Percentiles rank a stretch among this genome's conserved stretches.
phyloP scores from a whole-genome alignment of 2,113 vertebrate species.

The Haemorhous mexicanus region DNA sequence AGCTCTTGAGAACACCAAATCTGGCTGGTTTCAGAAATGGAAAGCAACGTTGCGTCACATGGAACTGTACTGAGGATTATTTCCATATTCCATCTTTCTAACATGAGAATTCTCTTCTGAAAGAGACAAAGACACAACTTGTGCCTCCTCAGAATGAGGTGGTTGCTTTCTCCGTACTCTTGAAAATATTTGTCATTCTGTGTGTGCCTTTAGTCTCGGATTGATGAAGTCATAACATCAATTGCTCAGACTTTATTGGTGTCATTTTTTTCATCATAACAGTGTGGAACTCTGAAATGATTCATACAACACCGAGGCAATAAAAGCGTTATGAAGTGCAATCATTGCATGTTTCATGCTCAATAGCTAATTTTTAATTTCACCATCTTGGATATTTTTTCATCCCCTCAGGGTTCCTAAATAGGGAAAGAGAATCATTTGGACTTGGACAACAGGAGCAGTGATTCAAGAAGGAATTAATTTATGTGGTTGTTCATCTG shows the following conservation, averaged over 20 bases:
- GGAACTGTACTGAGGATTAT: not conserved
- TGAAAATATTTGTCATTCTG: not conserved
- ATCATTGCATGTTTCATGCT: slow-evolving; percentile 65
- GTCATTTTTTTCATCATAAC: slow-evolving; percentile 51
- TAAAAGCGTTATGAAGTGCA: slow-evolving; percentile 63
- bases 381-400: slow-evolving; percentile 50
- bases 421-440: slow-evolving; percentile 23
- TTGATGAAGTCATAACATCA: slow-evolving; percentile 61
- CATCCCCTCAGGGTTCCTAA: slow-evolving; percentile 48
- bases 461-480: slow-evolving; percentile 47
- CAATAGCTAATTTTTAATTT: slow-evolving; percentile 68
- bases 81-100: not conserved
- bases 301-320: slow-evolving; percentile 57
- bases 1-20: not conserved
- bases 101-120: not conserved
- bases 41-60: not conserved
- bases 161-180: not conserved
- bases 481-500: slow-evolving; percentile 37
- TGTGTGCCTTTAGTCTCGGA: not conserved
- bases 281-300: slow-evolving; percentile 47
- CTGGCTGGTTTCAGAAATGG: not conserved
- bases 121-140: not conserved
- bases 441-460: slow-evolving; percentile 21
- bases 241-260: slow-evolving; percentile 60
- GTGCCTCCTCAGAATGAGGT: not conserved